Percentiles rank a stretch among this genome's conserved stretches.
Conservation (phyloP, 2,888 invertebrate genomes). For the Dryocosmus kuriphilus region DNA sequence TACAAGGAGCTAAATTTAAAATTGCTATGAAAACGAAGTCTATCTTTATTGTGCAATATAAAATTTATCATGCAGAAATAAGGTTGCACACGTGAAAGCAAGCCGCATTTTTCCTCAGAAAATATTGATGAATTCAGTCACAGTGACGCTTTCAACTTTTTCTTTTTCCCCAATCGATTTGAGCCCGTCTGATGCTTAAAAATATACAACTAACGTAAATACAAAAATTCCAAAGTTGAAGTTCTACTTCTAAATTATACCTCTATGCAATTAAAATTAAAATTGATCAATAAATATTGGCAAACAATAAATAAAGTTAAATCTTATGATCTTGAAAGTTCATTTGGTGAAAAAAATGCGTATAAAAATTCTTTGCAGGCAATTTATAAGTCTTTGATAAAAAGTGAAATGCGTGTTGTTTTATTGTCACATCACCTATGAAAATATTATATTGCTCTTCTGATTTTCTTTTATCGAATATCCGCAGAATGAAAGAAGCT, state of each 20-base stretch:
- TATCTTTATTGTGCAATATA: conserved; percentile 21
- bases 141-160: background rate
- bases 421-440: background rate
- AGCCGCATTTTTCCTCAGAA: conserved; percentile 7
- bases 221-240: background rate
- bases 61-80: conserved; percentile 35
- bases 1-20: background rate
- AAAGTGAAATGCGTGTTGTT: background rate
- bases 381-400: background rate
- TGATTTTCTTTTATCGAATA: conserved; percentile 39
- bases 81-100: conserved; percentile 22
- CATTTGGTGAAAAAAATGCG: too few species aligned
- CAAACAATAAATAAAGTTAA: too few species aligned
- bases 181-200: conserved; percentile 1
- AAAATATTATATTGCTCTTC: background rate
- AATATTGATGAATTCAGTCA: conserved; percentile 31
- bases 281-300: too few species aligned
- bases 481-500: background rate
- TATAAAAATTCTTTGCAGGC: too few species aligned
- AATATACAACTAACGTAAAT: background rate
- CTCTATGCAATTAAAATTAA: too few species aligned
- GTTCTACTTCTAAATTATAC: too few species aligned
- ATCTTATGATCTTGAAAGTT: too few species aligned
- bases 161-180: conserved; percentile 12
- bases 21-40: background rate